Evolutionary conservation across 2,888 invertebrate species (phyloP).

Genomic region (Entomobrya multifasciata): DNA sequence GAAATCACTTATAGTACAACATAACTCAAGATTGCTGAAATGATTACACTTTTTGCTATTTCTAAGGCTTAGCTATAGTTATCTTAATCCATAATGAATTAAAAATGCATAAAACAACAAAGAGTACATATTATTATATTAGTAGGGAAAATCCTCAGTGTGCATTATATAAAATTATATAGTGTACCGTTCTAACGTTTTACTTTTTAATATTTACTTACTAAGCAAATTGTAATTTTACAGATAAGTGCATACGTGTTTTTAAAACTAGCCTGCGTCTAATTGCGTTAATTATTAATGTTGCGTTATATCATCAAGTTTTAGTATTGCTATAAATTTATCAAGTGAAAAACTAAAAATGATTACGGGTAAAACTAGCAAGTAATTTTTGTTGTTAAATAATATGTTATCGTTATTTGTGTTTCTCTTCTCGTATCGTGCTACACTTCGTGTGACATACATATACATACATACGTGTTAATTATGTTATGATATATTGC

Average conservation of each 20-base stretch:
- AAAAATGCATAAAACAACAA: conserved; percentile 53
- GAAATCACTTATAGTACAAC: conserved; percentile 77
- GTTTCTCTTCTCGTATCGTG: conserved; percentile 31
- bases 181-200: conserved; percentile 6
- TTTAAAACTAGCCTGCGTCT: neutral
- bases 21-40: conserved; percentile 78
- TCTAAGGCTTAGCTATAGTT: conserved; percentile 58
- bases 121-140: conserved; percentile 27
- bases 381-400: conserved; percentile 40
- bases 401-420: neutral
- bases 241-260: neutral
- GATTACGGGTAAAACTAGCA: conserved; percentile 64
- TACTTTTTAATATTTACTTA: conserved; percentile 31
- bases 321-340: conserved; percentile 19
- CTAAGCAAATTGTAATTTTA: neutral
- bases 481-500: neutral
- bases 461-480: neutral
- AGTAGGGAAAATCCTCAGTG: conserved; percentile 20
- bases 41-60: conserved; percentile 67
- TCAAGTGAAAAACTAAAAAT: conserved; percentile 53
- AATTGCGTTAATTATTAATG: neutral
- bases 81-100: conserved; percentile 21
- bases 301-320: conserved; percentile 31
- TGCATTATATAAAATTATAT: too few species aligned
- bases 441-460: neutral